Percentiles rank a stretch among this genome's conserved stretches.
phyloP scores from a whole-genome alignment of 2,797 vertebrate genomes.

The Triplophysa bombifrons region DNA sequence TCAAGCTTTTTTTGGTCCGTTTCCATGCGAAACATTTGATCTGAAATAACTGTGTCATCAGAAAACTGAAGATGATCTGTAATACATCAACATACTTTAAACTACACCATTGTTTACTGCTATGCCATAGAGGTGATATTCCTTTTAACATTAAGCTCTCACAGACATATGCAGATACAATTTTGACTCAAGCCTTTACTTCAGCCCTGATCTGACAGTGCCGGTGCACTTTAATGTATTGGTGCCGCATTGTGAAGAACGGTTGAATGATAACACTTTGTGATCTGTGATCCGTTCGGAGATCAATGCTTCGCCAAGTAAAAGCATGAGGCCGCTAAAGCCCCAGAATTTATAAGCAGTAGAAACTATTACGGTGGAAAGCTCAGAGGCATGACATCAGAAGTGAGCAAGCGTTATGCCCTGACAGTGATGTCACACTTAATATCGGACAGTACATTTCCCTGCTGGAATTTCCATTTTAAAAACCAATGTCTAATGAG shows the following conservation, averaged over 20 bases:
- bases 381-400: constrained; percentile 23
- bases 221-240: constrained; percentile 40
- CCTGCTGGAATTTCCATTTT: constrained; percentile 35
- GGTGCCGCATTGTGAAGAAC: constrained; percentile 30
- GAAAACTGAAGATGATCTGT: not conserved
- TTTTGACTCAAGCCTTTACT: constrained; percentile 38
- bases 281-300: constrained; percentile 42
- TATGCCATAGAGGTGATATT: constrained; percentile 33
- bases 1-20: constrained; percentile 21
- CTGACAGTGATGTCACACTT: constrained; percentile 52
- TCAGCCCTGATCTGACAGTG: constrained; percentile 25
- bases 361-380: constrained; percentile 38
- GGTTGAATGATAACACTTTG: constrained; percentile 37
- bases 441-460: constrained; percentile 39
- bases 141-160: constrained; percentile 32
- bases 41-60: constrained; percentile 26
- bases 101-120: constrained; percentile 31
- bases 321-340: constrained; percentile 31
- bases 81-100: constrained; percentile 14
- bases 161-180: constrained; percentile 34
- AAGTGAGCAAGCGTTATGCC: constrained; percentile 45
- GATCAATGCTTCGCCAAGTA: constrained; percentile 42
- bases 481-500: constrained; percentile 43
- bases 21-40: constrained; percentile 3
- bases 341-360: constrained; percentile 42